Evolutionary conservation across 2,888 invertebrate species (phyloP).

Genomic region (Agonopterix arenella): DNA sequence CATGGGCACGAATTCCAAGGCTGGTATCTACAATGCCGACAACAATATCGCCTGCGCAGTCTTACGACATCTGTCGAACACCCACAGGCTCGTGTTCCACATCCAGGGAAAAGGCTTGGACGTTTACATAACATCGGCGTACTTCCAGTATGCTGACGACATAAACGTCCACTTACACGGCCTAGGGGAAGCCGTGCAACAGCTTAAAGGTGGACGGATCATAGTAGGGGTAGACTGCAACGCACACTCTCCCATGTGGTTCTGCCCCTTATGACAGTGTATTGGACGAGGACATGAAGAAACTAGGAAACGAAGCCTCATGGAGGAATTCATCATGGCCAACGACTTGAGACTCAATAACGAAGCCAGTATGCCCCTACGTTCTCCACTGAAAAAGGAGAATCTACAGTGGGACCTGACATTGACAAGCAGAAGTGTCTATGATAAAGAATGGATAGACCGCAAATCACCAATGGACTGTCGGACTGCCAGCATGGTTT

Average conservation of each 20-base stretch:
- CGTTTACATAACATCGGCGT: background rate
- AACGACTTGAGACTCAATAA: conserved; percentile 7
- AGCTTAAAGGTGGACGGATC: background rate
- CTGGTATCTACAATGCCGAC: background rate
- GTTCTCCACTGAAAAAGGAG: conserved; percentile 10
- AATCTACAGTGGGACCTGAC: conserved; percentile 24
- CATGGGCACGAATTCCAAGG: background rate
- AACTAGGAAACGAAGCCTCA: conserved; percentile 1
- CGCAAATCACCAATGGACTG: background rate
- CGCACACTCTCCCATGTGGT: conserved; percentile 19
- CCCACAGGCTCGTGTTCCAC: background rate
- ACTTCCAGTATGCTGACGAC: background rate
- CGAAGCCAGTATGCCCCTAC: conserved; percentile 9
- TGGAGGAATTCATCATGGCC: conserved; percentile 13
- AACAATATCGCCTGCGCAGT: background rate
- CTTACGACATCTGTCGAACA: background rate
- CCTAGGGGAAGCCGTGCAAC: background rate
- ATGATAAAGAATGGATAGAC: conserved; percentile 7
- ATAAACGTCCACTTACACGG: background rate
- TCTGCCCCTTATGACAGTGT: conserved; percentile 8
- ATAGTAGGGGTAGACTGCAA: background rate
- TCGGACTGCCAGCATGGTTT: background rate
- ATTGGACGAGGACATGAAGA: conserved; percentile 10
- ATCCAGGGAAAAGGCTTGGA: background rate
- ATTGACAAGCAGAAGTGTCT: conserved; percentile 1